phyloP scores from a whole-genome alignment of 2,113 vertebrate genomes.

The Dasyprocta punctata region DNA sequence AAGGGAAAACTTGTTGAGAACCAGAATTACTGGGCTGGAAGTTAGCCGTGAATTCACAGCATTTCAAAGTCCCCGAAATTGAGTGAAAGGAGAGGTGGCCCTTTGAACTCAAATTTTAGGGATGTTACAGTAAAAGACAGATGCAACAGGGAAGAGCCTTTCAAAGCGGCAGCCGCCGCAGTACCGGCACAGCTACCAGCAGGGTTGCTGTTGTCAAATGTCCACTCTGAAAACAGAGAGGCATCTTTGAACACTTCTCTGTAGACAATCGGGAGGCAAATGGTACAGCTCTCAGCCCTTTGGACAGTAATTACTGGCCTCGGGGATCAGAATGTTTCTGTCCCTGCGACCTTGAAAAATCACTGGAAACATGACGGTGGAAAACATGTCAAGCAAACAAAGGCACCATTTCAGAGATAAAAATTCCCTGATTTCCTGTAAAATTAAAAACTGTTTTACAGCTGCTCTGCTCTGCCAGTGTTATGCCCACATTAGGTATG shows the following conservation, averaged over 20 bases:
- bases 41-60: background rate
- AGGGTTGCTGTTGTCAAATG: constrained; percentile 33
- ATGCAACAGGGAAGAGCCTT: background rate
- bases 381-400: constrained; percentile 53
- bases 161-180: background rate
- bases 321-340: background rate
- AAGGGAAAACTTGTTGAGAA: background rate
- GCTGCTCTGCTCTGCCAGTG: background rate
- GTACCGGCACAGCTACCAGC: background rate
- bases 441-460: constrained; percentile 60
- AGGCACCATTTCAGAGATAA: constrained; percentile 33
- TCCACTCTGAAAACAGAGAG: constrained; percentile 27
- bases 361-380: background rate
- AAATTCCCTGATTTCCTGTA: constrained; percentile 17
- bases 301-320: background rate
- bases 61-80: background rate
- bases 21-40: background rate
- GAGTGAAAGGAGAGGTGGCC: background rate
- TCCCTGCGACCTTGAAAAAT: constrained; percentile 38
- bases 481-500: background rate
- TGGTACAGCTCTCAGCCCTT: background rate
- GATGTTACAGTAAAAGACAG: background rate
- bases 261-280: constrained; percentile 2
- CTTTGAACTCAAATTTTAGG: constrained; percentile 32
- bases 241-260: background rate